Conservation (phyloP, 2,888 invertebrate genomes). For the Conchocele bisecta region DNA sequence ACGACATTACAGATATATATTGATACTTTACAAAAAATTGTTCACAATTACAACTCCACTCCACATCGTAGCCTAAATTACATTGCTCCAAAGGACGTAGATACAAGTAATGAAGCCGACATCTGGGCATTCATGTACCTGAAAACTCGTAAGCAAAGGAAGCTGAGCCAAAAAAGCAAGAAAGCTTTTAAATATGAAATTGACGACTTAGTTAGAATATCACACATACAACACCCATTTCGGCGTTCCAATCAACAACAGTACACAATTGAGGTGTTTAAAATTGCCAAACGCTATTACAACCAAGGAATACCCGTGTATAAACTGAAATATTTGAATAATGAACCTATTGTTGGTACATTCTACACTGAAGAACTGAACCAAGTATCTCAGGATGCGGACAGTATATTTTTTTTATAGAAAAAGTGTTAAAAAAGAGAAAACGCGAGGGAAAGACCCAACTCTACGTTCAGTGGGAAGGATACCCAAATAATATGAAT, state of each 20-base stretch:
- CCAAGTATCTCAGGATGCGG: too few species aligned
- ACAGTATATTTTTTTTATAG: too few species aligned
- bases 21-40: slow-evolving; percentile 9
- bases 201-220: slow-evolving; percentile 32
- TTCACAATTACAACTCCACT: slow-evolving; percentile 17
- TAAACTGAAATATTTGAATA: slow-evolving; percentile 26
- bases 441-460: too few species aligned
- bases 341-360: slow-evolving; percentile 24
- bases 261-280: slow-evolving; percentile 37
- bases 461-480: too few species aligned
- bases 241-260: slow-evolving; percentile 33
- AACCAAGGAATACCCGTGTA: slow-evolving; percentile 40
- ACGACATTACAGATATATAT: slow-evolving; percentile 27
- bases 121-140: slow-evolving; percentile 34
- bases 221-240: slow-evolving; percentile 28
- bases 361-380: too few species aligned
- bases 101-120: slow-evolving; percentile 32
- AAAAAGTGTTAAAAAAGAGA: too few species aligned
- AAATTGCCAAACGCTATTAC: slow-evolving; percentile 6
- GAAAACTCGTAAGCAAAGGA: too few species aligned
- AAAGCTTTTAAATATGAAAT: slow-evolving; percentile 14
- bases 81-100: slow-evolving; percentile 27
- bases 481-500: too few species aligned
- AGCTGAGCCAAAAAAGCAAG: slow-evolving; percentile 6
- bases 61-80: slow-evolving; percentile 30